Conservation (phyloP, 2,888 invertebrate species). For the Drosophila cracens region DNA sequence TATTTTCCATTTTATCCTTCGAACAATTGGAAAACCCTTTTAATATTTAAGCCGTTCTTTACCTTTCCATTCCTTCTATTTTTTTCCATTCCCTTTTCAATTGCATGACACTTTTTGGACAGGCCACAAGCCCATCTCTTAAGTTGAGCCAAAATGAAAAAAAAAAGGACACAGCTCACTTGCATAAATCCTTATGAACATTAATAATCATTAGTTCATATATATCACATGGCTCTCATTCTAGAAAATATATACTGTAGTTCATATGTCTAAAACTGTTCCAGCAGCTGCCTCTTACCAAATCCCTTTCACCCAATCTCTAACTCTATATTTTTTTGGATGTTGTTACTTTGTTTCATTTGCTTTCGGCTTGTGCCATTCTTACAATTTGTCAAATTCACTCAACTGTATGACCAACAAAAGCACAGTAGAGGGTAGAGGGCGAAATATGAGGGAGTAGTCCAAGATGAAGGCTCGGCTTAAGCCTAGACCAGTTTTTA, state of each 20-base stretch:
- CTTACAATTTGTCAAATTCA: slow-evolving; percentile 78
- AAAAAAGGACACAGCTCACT: slow-evolving; percentile 10
- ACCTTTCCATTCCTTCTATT: not conserved
- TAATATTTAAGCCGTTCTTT: not conserved
- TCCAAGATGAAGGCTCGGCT: slow-evolving; percentile 35
- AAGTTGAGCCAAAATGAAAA: slow-evolving; percentile 20
- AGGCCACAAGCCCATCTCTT: slow-evolving; percentile 53
- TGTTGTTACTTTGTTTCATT: slow-evolving; percentile 14
- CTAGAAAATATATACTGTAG: slow-evolving; percentile 11
- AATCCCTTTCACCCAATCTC: not conserved
- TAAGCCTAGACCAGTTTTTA: slow-evolving; percentile 38
- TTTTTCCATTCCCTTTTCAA: slow-evolving; percentile 52
- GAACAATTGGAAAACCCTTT: not conserved
- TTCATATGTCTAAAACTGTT: slow-evolving; percentile 24
- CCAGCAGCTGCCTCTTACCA: slow-evolving; percentile 17
- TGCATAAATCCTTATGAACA: slow-evolving; percentile 68
- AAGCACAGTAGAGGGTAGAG: not conserved
- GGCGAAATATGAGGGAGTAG: slow-evolving; percentile 42
- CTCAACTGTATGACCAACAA: slow-evolving; percentile 64
- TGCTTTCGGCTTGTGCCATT: slow-evolving; percentile 52
- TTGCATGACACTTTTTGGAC: slow-evolving; percentile 46
- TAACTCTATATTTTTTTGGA: slow-evolving; percentile 7
- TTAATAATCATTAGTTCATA: slow-evolving; percentile 74
- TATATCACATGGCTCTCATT: slow-evolving; percentile 37
- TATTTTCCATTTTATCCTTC: not conserved